These are phyloP conservation scores for Diarsia rubi DNA, from an alignment of 2,888 invertebrate species.

Conservation along the genomic window DNA sequence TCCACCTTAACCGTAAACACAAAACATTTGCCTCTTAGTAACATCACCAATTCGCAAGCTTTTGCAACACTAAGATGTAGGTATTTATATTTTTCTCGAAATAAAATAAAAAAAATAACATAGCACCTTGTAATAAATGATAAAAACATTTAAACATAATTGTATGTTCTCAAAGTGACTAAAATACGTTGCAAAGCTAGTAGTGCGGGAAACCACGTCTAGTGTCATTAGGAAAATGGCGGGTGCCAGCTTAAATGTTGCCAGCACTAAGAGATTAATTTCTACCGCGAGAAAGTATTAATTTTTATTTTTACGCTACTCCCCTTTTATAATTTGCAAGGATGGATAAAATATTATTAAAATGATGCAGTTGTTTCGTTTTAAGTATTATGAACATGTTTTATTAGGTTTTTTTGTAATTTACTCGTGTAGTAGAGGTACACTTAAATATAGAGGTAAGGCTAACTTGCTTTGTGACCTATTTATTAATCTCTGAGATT, in stretches of 20 bases:
- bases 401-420: not conserved
- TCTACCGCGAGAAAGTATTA: slow-evolving; percentile 68
- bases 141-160: slow-evolving; percentile 55
- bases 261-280: slow-evolving; percentile 74
- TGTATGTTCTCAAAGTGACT: slow-evolving; percentile 57
- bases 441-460: not conserved
- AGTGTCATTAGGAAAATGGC: slow-evolving; percentile 84
- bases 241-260: slow-evolving; percentile 79
- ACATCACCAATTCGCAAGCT: not conserved
- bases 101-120: not conserved
- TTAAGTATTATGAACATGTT: slow-evolving; percentile 25
- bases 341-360: slow-evolving; percentile 60
- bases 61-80: not conserved
- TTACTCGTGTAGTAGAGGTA: not conserved
- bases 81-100: too few species aligned
- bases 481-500: not conserved
- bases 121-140: slow-evolving; percentile 22
- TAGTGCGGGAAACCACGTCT: slow-evolving; percentile 67
- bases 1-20: not conserved
- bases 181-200: slow-evolving; percentile 65
- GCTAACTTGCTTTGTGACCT: not conserved
- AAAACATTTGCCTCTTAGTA: too few species aligned
- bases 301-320: slow-evolving; percentile 71
- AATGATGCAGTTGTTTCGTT: slow-evolving; percentile 50
- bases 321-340: slow-evolving; percentile 58